These are phyloP conservation scores for Lindbergichthys nudifrons DNA, from an alignment of 2,797 vertebrate species.

Conservation along the genomic window DNA sequence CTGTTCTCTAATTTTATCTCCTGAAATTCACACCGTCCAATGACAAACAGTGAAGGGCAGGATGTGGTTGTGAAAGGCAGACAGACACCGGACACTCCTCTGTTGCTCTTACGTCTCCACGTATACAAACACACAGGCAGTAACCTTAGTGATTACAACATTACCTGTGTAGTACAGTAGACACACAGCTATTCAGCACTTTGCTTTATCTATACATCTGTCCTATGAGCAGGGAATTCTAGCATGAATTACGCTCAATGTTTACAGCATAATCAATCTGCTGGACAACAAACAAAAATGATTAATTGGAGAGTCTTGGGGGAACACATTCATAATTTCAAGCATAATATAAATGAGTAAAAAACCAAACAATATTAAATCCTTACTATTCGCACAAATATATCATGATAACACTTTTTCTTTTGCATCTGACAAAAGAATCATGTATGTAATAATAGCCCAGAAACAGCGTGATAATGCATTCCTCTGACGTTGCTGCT, in stretches of 20 bases:
- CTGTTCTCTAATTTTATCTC: slow-evolving; percentile 52
- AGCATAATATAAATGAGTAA: background rate
- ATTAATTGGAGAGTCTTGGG: background rate
- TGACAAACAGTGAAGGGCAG: slow-evolving; percentile 43
- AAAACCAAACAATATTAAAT: background rate
- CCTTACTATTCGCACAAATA: background rate
- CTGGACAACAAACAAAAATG: background rate
- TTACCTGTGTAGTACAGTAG: slow-evolving; percentile 23
- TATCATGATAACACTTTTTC: background rate
- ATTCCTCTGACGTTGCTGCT: slow-evolving; percentile 43
- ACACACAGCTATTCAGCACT: background rate
- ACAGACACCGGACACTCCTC: slow-evolving; percentile 64
- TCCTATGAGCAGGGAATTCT: background rate
- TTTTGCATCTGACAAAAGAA: background rate
- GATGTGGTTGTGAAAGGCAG: slow-evolving; percentile 51
- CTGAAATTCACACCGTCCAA: slow-evolving; percentile 73
- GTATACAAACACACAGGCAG: slow-evolving; percentile 52
- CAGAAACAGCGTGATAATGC: slow-evolving; percentile 8
- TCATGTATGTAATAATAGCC: slow-evolving; percentile 12
- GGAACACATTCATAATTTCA: background rate
- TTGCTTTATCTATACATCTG: background rate
- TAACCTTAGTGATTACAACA: slow-evolving; percentile 55
- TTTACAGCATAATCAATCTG: slow-evolving; percentile 30
- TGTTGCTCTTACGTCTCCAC: slow-evolving; percentile 47
- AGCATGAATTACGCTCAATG: slow-evolving; percentile 10